Evolutionary conservation across 2,113 vertebrate genomes (phyloP).

Genomic region (Boleophthalmus pectinirostris): DNA sequence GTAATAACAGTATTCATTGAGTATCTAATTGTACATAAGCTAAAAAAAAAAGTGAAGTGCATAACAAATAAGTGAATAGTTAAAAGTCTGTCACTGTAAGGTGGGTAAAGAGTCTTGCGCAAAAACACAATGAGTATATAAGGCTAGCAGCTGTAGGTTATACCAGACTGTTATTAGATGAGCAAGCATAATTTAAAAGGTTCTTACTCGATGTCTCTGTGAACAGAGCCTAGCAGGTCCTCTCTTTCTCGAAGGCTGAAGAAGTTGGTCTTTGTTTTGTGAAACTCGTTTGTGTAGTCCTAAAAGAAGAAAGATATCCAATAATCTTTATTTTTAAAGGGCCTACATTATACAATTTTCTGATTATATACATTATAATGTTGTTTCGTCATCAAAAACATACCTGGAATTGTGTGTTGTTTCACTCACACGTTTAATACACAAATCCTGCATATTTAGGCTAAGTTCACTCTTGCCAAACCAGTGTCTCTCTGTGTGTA

Average conservation of each 20-base stretch:
- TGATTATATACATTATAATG: no score
- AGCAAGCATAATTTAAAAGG: not conserved
- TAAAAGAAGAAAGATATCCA: slow-evolving; percentile 43
- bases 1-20: no score
- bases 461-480: no score
- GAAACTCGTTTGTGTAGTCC: slow-evolving; percentile 96
- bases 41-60: not conserved
- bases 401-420: no score
- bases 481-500: no score
- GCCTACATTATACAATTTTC: no score
- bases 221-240: slow-evolving; percentile 92
- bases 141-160: not conserved
- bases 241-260: slow-evolving; percentile 89
- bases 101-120: not conserved
- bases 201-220: slow-evolving; percentile 96
- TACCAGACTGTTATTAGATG: not conserved
- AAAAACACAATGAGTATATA: not conserved
- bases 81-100: not conserved
- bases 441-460: no score
- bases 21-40: no score
- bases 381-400: no score
- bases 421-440: no score
- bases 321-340: not conserved
- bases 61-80: not conserved
- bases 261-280: slow-evolving; percentile 97